Evolutionary conservation across 2,888 invertebrate genomes (phyloP), one percentile per base, ranked within the genome.

Genomic region (Philereme vetulata): DNA sequence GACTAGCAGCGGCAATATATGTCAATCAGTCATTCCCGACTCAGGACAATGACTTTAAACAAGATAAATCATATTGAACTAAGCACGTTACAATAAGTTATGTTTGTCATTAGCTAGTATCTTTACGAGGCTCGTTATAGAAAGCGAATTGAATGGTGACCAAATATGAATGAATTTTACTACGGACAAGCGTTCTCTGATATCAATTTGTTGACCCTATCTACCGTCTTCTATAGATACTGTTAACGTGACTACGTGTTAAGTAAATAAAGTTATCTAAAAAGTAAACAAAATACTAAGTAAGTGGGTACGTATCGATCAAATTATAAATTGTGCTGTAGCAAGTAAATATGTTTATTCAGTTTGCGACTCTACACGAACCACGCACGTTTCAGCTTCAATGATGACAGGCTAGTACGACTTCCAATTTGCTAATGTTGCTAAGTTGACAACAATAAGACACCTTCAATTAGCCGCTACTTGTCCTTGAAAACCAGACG

Each of bases 401-500:
- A 44, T 51, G 21, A 40, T 21, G 49, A 44, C 36, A 36, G n/a
- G 51, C n/a, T 11, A 50, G 10, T 46, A 32, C 40, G 53, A 51
- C 58, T 58, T 48, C 48, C 43, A 51, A 36, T 36, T 55, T 44
- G 21, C 5, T 40, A 11, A 7, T 55, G 60, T 53, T 53, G 56
- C 60, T 45, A 34, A 42, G 50, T 59, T 43, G 49, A 60, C 11
- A 64, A 67, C 66, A 68, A 67, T 63, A 53, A 49, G 34, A 53
- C 38, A 56, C 58, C 57, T 65, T 55, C 58, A 61, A 60, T 50
- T 52, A 57, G 44, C 9, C 51, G 10, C 40, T 45, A 67, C 21
- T 21, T 51, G 66, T 57, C 63, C 66, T 65, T 71, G 67, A 66
- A 67, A 66, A 51, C 60, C 44, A 38, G 43, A 40, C 45, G 38